A percentile compares a stretch with the other conserved stretches of the same genome.
phyloP scores from a whole-genome alignment of 2,888 invertebrate species.

The Chymomyza fuscimana region DNA sequence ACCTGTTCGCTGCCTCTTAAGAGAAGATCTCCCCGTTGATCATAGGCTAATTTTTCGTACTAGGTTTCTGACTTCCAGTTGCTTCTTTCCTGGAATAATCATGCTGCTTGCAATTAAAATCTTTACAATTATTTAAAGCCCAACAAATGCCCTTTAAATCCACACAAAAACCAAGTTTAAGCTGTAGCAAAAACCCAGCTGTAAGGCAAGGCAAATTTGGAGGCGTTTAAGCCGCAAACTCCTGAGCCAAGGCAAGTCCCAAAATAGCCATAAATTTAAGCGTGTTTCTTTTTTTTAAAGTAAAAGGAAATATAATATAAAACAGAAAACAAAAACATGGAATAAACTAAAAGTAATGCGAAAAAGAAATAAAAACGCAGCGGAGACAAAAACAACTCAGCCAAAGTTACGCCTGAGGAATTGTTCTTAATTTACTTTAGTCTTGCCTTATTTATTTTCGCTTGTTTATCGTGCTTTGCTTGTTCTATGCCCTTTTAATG shows the following conservation, averaged over 20 bases:
- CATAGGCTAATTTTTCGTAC: too few relatives aligned
- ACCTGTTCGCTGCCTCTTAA: too few relatives aligned
- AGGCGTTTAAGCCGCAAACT: slow-evolving; percentile 51
- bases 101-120: slow-evolving; percentile 35
- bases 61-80: too few relatives aligned
- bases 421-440: slow-evolving; percentile 66
- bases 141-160: not conserved
- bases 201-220: slow-evolving; percentile 22
- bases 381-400: slow-evolving; percentile 25
- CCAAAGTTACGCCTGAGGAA: slow-evolving; percentile 61
- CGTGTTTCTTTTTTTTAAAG: slow-evolving; percentile 17
- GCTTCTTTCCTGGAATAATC: too few relatives aligned
- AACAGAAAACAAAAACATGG: too few relatives aligned
- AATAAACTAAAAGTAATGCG: slow-evolving; percentile 25
- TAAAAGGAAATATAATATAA: slow-evolving; percentile 20
- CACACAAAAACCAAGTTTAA: not conserved
- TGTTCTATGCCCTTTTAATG: slow-evolving; percentile 13
- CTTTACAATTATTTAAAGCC: not conserved
- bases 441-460: slow-evolving; percentile 29
- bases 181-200: not conserved
- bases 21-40: too few relatives aligned
- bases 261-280: slow-evolving; percentile 71
- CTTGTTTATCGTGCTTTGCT: slow-evolving; percentile 6
- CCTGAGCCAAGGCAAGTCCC: slow-evolving; percentile 50
- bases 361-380: slow-evolving; percentile 19